phyloP scores from a whole-genome alignment of 2,888 invertebrate species.

The Rhagonycha fulva region DNA sequence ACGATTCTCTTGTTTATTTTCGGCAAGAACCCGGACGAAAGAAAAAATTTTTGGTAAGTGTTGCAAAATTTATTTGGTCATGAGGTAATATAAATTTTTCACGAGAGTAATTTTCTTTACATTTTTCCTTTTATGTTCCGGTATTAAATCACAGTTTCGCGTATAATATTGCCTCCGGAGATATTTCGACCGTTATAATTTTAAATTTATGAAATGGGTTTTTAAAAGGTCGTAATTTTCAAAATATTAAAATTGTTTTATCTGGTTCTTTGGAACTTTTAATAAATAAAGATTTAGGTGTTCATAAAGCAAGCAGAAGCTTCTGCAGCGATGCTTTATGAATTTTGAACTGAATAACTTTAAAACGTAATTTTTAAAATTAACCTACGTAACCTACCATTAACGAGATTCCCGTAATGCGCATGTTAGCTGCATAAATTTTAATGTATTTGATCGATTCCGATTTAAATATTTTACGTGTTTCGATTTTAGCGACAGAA shows the following conservation, averaged over 20 bases:
- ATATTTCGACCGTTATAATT: background rate
- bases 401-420: background rate
- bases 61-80: slow-evolving; percentile 31
- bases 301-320: background rate
- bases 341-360: background rate
- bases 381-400: background rate
- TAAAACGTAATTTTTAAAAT: background rate
- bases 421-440: background rate
- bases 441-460: background rate
- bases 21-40: slow-evolving; percentile 56
- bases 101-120: slow-evolving; percentile 13
- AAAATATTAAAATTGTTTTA: background rate
- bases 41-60: slow-evolving; percentile 55
- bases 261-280: background rate
- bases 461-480: background rate
- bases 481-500: background rate
- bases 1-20: slow-evolving; percentile 55
- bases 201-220: background rate
- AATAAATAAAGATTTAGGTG: background rate
- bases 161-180: background rate
- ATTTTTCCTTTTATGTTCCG: background rate
- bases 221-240: slow-evolving; percentile 3
- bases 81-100: slow-evolving; percentile 9
- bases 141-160: background rate
- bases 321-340: background rate